Evolutionary conservation across 2,888 invertebrate species (phyloP), one percentile per base, ranked within the genome.

Genomic region (Drosophila rubida): DNA sequence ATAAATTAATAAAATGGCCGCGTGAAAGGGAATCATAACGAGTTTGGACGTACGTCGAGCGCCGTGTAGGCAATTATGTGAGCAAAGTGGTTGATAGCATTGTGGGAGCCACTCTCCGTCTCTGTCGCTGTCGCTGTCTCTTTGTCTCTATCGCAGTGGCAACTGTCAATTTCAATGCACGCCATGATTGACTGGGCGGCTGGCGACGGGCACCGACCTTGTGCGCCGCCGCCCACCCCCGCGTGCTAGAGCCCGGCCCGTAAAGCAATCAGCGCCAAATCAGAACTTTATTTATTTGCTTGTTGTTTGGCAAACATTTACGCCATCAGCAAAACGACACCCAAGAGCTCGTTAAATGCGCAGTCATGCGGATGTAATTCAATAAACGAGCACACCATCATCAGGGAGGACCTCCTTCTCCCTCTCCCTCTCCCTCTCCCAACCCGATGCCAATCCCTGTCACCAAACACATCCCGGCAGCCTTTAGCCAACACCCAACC

Each of bases 261-360:
- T 63, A 73, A 85, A 79, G 88, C 89, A 86, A 86, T 86, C 85
- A 86, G 87, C 75, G 89, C 75, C 88, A 86, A 86, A 86, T 86
- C 85, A 88, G 74, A 84, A 89, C 78, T 85, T 82, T 85, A 87
- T 90, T 90, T 90, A 87, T 90, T 89, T 89, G 82, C 75, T 90
- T 90, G 80, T 89, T 90, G 90, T 90, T 90, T 89, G 90, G 77
- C 90, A 90, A 90, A 90, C 87, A 89, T 87, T 90, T 82, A 87
- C 81, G 76, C 86, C 89, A 88, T 88, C 83, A 82, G 82, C 88
- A 87, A 85, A 90, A 90, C 88, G 90, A 87, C 90, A 90, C 79
- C 72, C 78, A 76, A 81, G 71, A 78, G 80, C 89, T 89, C 82
- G 79, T 89, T 82, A 78, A 87, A 89, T 87, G 86, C 88, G 86